A percentile compares a stretch with the other conserved stretches of the same genome.
phyloP scores from a whole-genome alignment of 2,888 invertebrate genomes.

The Epirrhoe alternata region DNA sequence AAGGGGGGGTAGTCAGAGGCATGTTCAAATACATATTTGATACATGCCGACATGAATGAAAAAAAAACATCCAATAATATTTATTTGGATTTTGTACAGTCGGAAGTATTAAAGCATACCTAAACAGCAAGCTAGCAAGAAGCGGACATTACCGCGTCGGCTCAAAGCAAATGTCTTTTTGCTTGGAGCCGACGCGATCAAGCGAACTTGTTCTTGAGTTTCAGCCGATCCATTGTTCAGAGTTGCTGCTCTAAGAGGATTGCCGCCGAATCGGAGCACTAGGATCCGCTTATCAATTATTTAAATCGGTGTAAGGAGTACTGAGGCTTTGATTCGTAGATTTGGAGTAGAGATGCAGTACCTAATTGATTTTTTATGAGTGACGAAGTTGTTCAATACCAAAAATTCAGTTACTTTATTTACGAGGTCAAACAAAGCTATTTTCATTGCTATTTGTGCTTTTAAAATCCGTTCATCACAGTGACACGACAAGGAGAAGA shows the following conservation, averaged over 20 bases:
- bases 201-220: constrained; percentile 42
- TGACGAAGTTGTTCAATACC: too few relatives aligned
- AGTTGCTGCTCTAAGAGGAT: constrained; percentile 37
- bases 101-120: not conserved
- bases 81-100: not conserved
- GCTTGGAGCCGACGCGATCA: constrained; percentile 42
- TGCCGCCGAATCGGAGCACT: constrained; percentile 30
- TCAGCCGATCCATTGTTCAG: constrained; percentile 49
- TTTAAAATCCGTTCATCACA: too few relatives aligned
- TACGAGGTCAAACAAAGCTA: too few relatives aligned
- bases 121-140: not conserved
- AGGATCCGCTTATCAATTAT: constrained; percentile 38
- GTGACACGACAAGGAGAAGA: too few relatives aligned
- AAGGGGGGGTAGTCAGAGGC: too few relatives aligned
- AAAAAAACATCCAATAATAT: too few relatives aligned
- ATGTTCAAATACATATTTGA: too few relatives aligned
- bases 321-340: constrained; percentile 8
- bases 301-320: constrained; percentile 26
- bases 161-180: too few relatives aligned
- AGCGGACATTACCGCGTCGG: too few relatives aligned
- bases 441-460: too few relatives aligned
- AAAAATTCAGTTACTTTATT: too few relatives aligned
- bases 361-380: not conserved
- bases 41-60: too few relatives aligned
- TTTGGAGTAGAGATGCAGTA: not conserved